Evolutionary conservation across 2,113 vertebrate genomes (phyloP).

Genomic region (Recurvirostra avosetta): DNA sequence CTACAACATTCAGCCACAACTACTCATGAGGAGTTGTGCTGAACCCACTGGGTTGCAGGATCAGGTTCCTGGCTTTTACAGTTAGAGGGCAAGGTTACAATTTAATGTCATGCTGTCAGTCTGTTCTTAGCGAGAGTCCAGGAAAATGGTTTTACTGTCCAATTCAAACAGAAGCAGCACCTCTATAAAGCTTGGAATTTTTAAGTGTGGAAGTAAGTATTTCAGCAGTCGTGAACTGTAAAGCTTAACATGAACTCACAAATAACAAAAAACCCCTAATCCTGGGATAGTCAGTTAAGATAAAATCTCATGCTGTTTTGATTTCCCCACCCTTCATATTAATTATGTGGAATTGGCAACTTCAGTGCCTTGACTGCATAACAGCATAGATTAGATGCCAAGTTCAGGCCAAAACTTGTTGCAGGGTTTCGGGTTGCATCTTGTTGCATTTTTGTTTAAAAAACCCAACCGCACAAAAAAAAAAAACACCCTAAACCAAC

Average conservation of each 20-base stretch:
- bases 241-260: background rate
- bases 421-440: background rate
- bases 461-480: background rate
- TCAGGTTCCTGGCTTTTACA: background rate
- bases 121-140: background rate
- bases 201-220: background rate
- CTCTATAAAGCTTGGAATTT: background rate
- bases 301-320: conserved; percentile 35
- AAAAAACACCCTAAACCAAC: background rate
- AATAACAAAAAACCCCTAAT: background rate
- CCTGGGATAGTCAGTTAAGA: conserved; percentile 17
- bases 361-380: background rate
- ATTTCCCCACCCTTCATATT: conserved; percentile 43
- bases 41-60: background rate
- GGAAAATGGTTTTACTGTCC: background rate
- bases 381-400: conserved; percentile 22
- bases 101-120: background rate
- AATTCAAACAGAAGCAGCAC: background rate
- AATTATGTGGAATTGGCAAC: conserved; percentile 61
- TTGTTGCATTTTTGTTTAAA: background rate
- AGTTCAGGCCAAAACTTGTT: conserved; percentile 64
- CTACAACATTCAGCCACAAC: background rate
- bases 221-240: background rate
- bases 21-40: background rate
- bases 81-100: background rate